Evolutionary conservation across 2,888 invertebrate species (phyloP).

Genomic region (Adineta ricciae): DNA sequence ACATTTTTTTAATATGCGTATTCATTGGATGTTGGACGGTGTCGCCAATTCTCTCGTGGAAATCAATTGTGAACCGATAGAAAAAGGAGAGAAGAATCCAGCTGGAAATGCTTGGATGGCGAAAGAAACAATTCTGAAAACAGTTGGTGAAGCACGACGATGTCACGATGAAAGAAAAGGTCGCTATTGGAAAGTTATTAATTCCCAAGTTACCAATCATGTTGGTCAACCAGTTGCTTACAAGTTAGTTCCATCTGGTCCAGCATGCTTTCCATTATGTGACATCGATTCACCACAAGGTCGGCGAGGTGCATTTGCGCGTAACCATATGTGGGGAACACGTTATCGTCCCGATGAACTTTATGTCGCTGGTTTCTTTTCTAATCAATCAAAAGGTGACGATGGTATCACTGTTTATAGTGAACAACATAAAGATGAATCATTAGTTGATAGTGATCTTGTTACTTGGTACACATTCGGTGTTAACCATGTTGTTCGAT

Average conservation of each 20-base stretch:
- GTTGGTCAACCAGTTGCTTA: conserved; percentile 6
- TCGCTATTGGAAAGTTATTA: neutral
- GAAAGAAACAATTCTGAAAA: neutral
- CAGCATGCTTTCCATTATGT: neutral
- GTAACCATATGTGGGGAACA: neutral
- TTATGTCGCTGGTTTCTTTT: neutral
- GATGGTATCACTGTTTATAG: neutral
- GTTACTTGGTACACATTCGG: conserved; percentile 15
- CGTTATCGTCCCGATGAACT: neutral
- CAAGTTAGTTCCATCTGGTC: neutral
- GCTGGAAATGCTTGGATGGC: neutral
- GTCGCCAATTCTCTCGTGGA: neutral
- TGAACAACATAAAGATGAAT: conserved; percentile 17
- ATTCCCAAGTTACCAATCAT: neutral
- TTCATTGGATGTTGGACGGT: conserved; percentile 10
- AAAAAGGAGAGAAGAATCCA: neutral
- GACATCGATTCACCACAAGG: neutral
- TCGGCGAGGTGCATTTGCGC: neutral
- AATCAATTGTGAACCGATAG: neutral
- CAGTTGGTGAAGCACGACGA: conserved; percentile 1
- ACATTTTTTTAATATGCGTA: conserved; percentile 8
- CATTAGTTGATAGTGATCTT: neutral
- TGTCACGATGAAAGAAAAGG: neutral
- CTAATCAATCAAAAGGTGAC: neutral
- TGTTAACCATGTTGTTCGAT: neutral